phyloP scores from a whole-genome alignment of 2,113 vertebrate genomes.

The Caracal caracal region DNA sequence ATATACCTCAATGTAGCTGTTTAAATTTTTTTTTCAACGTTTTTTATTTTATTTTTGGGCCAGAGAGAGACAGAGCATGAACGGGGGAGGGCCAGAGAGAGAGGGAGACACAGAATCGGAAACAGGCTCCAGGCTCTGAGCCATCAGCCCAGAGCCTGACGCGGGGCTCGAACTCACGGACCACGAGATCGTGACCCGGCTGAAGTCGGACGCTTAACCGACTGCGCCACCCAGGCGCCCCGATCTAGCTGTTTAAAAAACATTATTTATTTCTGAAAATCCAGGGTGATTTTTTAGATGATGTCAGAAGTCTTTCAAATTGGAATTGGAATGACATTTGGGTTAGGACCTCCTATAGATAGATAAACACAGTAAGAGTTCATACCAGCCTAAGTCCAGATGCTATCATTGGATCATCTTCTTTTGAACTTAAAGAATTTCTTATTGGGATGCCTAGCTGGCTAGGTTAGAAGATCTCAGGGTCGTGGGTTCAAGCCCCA shows the following conservation, averaged over 20 bases:
- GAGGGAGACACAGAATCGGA: too few species aligned
- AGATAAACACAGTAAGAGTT: neutral
- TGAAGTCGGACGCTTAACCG: too few species aligned
- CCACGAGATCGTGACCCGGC: too few species aligned
- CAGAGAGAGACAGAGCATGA: too few species aligned
- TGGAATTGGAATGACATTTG: slow-evolving; percentile 46
- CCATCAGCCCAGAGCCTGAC: too few species aligned
- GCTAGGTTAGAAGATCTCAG: neutral
- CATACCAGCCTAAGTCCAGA: neutral
- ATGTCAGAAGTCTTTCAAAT: slow-evolving; percentile 72
- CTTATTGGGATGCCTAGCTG: neutral
- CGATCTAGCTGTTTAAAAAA: neutral
- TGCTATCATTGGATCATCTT: neutral
- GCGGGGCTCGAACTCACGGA: too few species aligned
- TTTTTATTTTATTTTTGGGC: too few species aligned
- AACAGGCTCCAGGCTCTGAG: too few species aligned
- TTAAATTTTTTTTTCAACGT: too few species aligned
- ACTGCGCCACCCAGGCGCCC: too few species aligned
- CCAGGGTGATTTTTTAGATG: slow-evolving; percentile 71
- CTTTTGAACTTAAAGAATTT: neutral
- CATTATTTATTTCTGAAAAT: slow-evolving; percentile 68
- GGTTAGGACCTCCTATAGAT: neutral
- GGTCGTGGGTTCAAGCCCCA: neutral
- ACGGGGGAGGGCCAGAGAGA: too few species aligned
- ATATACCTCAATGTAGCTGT: neutral